Conservation (phyloP, 2,888 invertebrate species). For the Ochropleura leucogaster region DNA sequence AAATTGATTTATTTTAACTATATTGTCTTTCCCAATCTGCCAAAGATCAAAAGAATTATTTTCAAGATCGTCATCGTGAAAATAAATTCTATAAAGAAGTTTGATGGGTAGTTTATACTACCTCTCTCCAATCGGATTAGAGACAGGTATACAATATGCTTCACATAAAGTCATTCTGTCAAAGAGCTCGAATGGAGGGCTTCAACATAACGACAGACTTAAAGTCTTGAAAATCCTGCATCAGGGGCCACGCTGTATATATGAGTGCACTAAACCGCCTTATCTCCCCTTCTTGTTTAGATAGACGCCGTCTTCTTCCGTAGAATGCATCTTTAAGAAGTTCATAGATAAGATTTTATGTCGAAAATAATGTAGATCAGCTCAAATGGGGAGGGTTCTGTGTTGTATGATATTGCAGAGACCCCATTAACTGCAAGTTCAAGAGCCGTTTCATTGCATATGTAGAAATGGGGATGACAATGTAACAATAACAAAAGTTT, state of each 20-base stretch:
- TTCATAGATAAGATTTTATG: slow-evolving; percentile 84
- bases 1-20: not conserved
- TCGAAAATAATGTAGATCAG: slow-evolving; percentile 76
- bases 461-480: slow-evolving; percentile 51
- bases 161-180: slow-evolving; percentile 46
- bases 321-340: slow-evolving; percentile 84
- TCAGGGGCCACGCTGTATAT: slow-evolving; percentile 73
- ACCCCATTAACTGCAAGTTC: slow-evolving; percentile 52
- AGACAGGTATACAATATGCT: slow-evolving; percentile 25
- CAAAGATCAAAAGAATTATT: not conserved
- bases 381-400: slow-evolving; percentile 68
- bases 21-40: not conserved
- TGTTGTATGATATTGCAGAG: slow-evolving; percentile 56
- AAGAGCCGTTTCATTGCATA: slow-evolving; percentile 53
- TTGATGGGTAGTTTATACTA: not conserved
- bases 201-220: slow-evolving; percentile 76
- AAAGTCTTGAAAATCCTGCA: slow-evolving; percentile 77
- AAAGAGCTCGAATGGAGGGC: slow-evolving; percentile 68
- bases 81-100: slow-evolving; percentile 8
- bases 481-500: slow-evolving; percentile 66
- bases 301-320: slow-evolving; percentile 81
- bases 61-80: not conserved
- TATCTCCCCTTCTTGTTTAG: slow-evolving; percentile 86
- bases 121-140: slow-evolving; percentile 31
- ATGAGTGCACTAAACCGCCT: slow-evolving; percentile 82